A percentile compares a stretch with the other conserved stretches of the same genome.
These are phyloP conservation scores for Xanthorhoe designata DNA, from an alignment of 2,888 invertebrate species.

Conservation along the genomic window DNA sequence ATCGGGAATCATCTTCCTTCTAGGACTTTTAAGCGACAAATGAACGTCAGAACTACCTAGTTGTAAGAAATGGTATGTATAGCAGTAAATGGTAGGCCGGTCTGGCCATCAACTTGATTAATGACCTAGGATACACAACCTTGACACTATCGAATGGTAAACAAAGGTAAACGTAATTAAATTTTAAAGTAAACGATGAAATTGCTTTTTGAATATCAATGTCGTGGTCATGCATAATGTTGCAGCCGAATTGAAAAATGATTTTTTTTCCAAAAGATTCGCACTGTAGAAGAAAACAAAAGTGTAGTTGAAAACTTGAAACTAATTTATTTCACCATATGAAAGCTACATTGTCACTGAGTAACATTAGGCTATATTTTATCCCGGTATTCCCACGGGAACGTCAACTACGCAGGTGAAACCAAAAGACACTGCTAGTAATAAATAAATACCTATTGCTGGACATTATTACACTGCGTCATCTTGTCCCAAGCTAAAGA, in stretches of 20 bases:
- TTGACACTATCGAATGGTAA: slow-evolving; percentile 63
- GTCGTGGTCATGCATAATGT: slow-evolving; percentile 42
- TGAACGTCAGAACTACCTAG: background rate
- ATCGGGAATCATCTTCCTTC: slow-evolving; percentile 67
- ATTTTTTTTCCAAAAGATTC: background rate
- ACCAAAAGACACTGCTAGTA: too few relatives aligned
- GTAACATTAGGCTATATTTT: too few relatives aligned
- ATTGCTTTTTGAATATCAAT: slow-evolving; percentile 71
- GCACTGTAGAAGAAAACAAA: background rate
- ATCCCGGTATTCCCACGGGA: too few relatives aligned
- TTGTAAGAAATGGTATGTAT: slow-evolving; percentile 1
- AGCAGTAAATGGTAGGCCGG: slow-evolving; percentile 10
- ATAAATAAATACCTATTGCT: too few relatives aligned
- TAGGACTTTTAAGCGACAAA: slow-evolving; percentile 14
- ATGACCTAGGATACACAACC: slow-evolving; percentile 45
- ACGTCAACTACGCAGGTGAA: too few relatives aligned
- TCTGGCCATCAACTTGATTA: slow-evolving; percentile 41
- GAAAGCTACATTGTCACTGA: too few relatives aligned
- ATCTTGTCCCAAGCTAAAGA: too few relatives aligned
- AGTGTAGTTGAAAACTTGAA: too few relatives aligned
- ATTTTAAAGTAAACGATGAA: slow-evolving; percentile 71
- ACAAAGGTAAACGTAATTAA: slow-evolving; percentile 76
- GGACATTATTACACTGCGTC: too few relatives aligned
- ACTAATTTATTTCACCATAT: too few relatives aligned
- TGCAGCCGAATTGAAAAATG: background rate